Evolutionary conservation across 53 echinoderm and acorn worm species (phyloP), one percentile per base, ranked within the genome.

Genomic region (Hippasteria phrygiana): DNA sequence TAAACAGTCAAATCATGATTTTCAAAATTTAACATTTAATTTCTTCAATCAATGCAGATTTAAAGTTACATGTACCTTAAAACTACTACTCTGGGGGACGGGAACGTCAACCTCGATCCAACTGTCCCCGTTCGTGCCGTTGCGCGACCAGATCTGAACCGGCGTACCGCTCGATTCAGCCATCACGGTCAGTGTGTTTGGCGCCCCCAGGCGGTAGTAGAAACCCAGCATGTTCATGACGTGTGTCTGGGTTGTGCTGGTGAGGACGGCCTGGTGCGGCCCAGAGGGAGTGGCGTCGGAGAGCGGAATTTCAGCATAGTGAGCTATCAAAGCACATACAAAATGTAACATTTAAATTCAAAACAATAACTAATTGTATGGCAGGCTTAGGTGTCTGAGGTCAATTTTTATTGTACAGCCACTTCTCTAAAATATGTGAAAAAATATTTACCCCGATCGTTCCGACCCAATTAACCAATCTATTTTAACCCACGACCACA

Each of bases 201-300:
- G 83, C 83, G 83, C 83, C 83, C 18, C 67, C 83, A 83, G 38
- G 83, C 83, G 83, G 83, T 83, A 83, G 83, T 18, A 66, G 47
- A 83, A 83, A 2, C 83, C 83, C 67, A 83, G 48, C 83, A 66
- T 67, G 64, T 45, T 45, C 83, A 83, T 83, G n/a, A 66, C 46
- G 45, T 83, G 83, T 17, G 18, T 18, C 46, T 83, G 83, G 8
- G 67, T 43, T 46, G 32, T 46, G 66, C 83, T 83, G 69, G 67
- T 67, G 1, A 83, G 83, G 0, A 66, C 35, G 28, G 83, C 83
- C 67, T 39, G 45, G 43, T 47, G 65, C 17, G 51, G 46, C 3
- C 83, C 67, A 40, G 83, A 26, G 65, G 46, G 69, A 16, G 83
- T 83, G 42, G 56, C 14, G 42, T 66, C 33, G 42, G 67, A n/a